Percentiles rank a stretch among this genome's conserved stretches.
These are phyloP conservation scores for Laspeyria flexula DNA, from an alignment of 2,888 invertebrate genomes.

Conservation along the genomic window DNA sequence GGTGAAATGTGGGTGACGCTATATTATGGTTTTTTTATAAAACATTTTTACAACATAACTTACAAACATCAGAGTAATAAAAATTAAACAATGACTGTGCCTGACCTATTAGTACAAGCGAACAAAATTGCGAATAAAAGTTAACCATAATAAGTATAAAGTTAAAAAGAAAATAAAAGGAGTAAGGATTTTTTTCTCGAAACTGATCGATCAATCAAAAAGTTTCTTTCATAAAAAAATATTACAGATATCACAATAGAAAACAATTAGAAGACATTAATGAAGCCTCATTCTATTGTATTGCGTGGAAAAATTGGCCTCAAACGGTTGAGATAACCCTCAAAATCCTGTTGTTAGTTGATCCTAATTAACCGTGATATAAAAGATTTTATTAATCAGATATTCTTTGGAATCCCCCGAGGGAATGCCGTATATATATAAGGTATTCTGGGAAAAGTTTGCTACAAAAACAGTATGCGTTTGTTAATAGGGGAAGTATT, in stretches of 20 bases:
- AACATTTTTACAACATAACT: no score
- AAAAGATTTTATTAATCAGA: conserved; percentile 3
- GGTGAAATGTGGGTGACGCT: no score
- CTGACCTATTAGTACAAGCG: no score
- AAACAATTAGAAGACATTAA: conserved; percentile 6
- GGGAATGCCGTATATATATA: neutral
- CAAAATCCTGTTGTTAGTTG: neutral
- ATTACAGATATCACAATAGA: neutral
- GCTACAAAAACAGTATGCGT: no score
- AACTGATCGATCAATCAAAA: neutral
- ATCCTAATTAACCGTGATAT: neutral
- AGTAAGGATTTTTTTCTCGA: no score
- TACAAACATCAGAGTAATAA: no score
- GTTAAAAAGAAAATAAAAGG: no score
- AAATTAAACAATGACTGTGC: no score
- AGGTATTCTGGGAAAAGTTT: neutral
- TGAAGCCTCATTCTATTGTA: conserved; percentile 3
- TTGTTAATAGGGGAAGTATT: no score
- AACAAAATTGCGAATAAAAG: no score
- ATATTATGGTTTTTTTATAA: no score
- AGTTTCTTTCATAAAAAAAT: neutral
- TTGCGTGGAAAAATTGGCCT: neutral
- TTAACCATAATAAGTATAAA: no score
- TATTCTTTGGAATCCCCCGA: neutral
- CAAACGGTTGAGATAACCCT: conserved; percentile 3